phyloP scores from a whole-genome alignment of 1,140 invertebrate species.

The Eumaeus atala region DNA sequence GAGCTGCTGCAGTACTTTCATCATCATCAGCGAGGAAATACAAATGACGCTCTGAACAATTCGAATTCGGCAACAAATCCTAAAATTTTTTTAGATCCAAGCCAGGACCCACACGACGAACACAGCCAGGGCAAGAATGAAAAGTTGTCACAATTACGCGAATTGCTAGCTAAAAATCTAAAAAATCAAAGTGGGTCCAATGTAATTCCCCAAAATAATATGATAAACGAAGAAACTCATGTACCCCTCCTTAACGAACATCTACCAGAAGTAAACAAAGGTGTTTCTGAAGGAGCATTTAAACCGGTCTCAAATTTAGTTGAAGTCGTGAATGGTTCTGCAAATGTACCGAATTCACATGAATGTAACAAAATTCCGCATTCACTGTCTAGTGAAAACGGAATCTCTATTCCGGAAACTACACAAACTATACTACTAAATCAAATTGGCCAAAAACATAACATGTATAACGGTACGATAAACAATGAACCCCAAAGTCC shows the following conservation, averaged over 20 bases:
- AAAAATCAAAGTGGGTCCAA: slow-evolving; percentile 65
- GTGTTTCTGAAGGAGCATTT: slow-evolving; percentile 45
- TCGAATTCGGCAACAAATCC: slow-evolving; percentile 24
- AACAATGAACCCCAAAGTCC: slow-evolving; percentile 74
- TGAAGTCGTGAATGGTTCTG: slow-evolving; percentile 34
- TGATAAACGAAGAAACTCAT: slow-evolving; percentile 33
- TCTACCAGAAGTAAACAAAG: slow-evolving; percentile 29
- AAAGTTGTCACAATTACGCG: slow-evolving; percentile 82
- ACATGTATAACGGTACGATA: slow-evolving; percentile 55
- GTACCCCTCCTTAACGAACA: slow-evolving; percentile 28
- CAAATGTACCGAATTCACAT: slow-evolving; percentile 29
- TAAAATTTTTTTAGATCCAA: slow-evolving; percentile 62
- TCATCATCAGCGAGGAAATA: slow-evolving; percentile 76
- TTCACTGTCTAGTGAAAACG: slow-evolving; percentile 41
- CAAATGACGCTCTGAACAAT: slow-evolving; percentile 27
- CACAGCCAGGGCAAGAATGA: slow-evolving; percentile 73
- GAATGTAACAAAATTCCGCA: slow-evolving; percentile 36
- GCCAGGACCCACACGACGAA: slow-evolving; percentile 64
- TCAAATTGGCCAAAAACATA: slow-evolving; percentile 33
- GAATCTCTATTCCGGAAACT: slow-evolving; percentile 36
- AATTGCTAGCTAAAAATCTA: slow-evolving; percentile 82
- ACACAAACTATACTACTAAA: slow-evolving; percentile 31
- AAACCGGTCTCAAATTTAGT: slow-evolving; percentile 38
- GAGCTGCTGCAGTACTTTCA: slow-evolving; percentile 87
- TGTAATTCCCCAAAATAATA: slow-evolving; percentile 28